phyloP scores from a whole-genome alignment of 2,113 vertebrate species.

The Echinops telfairi region DNA sequence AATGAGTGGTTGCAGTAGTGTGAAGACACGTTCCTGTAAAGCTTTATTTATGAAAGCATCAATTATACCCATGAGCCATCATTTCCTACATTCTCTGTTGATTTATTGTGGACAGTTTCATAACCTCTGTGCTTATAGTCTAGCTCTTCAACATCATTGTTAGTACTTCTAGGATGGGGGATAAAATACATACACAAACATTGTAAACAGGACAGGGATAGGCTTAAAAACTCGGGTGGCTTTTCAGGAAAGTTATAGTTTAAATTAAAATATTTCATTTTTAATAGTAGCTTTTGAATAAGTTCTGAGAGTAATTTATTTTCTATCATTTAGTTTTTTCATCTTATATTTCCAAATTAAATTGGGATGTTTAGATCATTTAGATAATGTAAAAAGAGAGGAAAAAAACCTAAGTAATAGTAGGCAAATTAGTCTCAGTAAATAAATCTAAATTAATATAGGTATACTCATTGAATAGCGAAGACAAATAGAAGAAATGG shows the following conservation, averaged over 20 bases:
- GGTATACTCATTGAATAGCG: too few species aligned
- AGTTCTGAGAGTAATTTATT: not conserved
- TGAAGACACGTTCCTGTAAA: not conserved
- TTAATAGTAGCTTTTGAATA: not conserved
- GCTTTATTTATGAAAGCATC: not conserved
- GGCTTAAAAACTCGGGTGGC: not conserved
- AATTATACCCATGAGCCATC: not conserved
- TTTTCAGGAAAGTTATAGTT: slow-evolving; percentile 16
- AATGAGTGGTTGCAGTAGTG: not conserved
- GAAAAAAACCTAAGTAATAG: too few species aligned
- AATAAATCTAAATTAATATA: too few species aligned
- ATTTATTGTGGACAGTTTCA: not conserved
- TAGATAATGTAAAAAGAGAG: too few species aligned
- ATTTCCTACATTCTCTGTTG: not conserved
- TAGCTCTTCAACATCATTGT: not conserved
- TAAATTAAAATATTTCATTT: not conserved
- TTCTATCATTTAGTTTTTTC: not conserved
- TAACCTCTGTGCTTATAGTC: not conserved
- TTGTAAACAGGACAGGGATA: not conserved
- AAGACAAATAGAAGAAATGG: too few species aligned
- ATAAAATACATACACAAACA: too few species aligned
- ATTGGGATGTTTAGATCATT: too few species aligned
- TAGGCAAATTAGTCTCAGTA: too few species aligned
- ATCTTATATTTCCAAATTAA: not conserved
- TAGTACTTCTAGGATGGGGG: not conserved